phyloP scores from a whole-genome alignment of 2,888 invertebrate species.

The Theretra japonica region DNA sequence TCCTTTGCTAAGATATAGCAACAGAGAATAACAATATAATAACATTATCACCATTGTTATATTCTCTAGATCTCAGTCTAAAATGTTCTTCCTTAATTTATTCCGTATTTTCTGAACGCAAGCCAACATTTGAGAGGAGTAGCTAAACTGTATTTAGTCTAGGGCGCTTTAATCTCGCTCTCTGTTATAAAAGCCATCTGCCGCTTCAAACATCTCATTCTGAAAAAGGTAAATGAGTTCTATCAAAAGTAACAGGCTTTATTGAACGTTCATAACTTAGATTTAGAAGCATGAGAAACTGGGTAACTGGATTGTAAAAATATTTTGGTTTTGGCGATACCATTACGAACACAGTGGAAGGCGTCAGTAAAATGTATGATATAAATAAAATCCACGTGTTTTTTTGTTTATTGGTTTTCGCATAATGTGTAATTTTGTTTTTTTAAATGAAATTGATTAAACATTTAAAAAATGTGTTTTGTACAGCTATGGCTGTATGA shows the following conservation, averaged over 20 bases:
- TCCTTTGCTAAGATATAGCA: background rate
- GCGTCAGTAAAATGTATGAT: too few species aligned
- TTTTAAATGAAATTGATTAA: too few species aligned
- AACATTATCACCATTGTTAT: background rate
- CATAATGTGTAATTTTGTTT: too few species aligned
- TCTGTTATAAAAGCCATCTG: conserved; percentile 9
- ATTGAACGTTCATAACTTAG: background rate
- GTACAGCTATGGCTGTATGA: background rate
- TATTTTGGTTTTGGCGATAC: too few species aligned
- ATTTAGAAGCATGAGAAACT: background rate
- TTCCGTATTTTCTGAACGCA: conserved; percentile 19
- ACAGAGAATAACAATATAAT: background rate
- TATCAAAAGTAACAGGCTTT: background rate
- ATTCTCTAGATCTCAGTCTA: background rate
- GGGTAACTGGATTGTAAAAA: background rate
- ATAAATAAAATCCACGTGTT: too few species aligned
- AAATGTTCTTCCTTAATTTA: background rate
- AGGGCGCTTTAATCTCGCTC: background rate
- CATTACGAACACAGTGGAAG: too few species aligned
- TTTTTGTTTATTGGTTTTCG: too few species aligned
- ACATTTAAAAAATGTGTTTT: background rate
- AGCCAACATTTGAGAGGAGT: background rate
- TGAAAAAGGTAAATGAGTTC: conserved; percentile 12
- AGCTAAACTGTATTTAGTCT: conserved; percentile 10
- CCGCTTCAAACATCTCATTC: background rate